Conservation (phyloP, 1,140 invertebrate species). For the Caligus rogercresseyi region DNA sequence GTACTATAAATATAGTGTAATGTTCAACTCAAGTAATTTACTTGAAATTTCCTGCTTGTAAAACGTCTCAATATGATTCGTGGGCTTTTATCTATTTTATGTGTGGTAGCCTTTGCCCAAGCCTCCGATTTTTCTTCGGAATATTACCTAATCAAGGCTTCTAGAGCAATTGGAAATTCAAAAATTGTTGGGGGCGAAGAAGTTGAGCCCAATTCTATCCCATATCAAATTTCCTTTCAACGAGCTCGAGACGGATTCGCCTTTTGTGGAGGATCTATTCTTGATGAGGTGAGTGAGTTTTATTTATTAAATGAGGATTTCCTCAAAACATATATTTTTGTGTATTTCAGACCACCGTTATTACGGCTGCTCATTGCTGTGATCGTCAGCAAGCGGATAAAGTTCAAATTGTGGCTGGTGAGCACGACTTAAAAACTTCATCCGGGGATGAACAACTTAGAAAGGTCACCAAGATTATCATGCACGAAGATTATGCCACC, state of each 20-base stretch:
- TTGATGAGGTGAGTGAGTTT: not conserved
- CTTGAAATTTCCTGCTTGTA: too few relatives aligned
- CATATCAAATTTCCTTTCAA: constrained; percentile 1
- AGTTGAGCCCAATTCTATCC: constrained; percentile 2
- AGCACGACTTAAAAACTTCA: not conserved
- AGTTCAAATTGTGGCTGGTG: constrained; percentile 4
- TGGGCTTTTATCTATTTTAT: not conserved
- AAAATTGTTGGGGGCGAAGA: constrained; percentile 10
- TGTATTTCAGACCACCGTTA: constrained; percentile 1
- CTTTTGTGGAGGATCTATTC: not conserved
- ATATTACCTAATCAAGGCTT: not conserved
- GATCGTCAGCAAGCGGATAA: not conserved
- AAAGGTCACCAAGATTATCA: not conserved
- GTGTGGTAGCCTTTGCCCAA: not conserved
- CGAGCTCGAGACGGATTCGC: not conserved
- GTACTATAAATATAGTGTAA: too few relatives aligned
- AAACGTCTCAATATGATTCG: too few relatives aligned
- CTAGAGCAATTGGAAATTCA: not conserved
- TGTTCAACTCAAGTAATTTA: too few relatives aligned
- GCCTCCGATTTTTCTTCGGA: not conserved
- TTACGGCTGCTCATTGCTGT: constrained; percentile 9
- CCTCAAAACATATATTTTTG: too few relatives aligned
- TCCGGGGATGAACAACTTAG: not conserved
- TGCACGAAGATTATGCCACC: not conserved
- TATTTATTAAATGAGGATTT: not conserved